Base-by-base conservation (phyloP, 2,113 vertebrate species). In the Scytalopus superciliaris region DNA sequence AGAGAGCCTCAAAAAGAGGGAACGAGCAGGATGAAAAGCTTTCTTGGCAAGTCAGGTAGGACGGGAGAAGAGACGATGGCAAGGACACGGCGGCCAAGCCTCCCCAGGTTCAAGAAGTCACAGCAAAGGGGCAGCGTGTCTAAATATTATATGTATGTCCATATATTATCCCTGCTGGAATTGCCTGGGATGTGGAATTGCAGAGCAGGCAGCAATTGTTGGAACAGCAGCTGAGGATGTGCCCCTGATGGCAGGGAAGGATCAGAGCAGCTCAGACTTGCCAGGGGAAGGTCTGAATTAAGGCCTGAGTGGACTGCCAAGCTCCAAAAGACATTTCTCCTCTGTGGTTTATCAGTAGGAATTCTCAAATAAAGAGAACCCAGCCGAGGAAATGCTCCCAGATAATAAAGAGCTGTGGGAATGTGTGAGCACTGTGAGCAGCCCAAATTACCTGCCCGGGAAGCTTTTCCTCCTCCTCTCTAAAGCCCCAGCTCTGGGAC, bases 81-180 rank as follows among this genome's bases (percentile, higher is more conserved):
- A 30, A 40, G 27, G 53, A 24, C 42, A 10, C 25, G 9, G 5
- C 19, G 19, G 25, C 24, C 44, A 81, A 16, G 16, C n/a, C 2
- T 0, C 17, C 37, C 6, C 53, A 6, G 49, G 28, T 53, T 22
- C 57, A 35, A 12, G 52, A 40, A 33, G 27, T 27, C 35, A 27
- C 1, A 5, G 28, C 6, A 8, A 1, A 35, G 45, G 7, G 63
- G n/a, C n/a, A n/a, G n/a, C n/a, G n/a, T n/a, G n/a, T n/a, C n/a
- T n/a, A n/a, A n/a, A n/a, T n/a, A n/a, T n/a, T n/a, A n/a, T n/a
- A n/a, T n/a, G n/a, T n/a, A n/a, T n/a, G n/a, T n/a, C n/a, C n/a
- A n/a, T n/a, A n/a, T n/a, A 3, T 35, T 15, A 27, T 37, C 22
- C 37, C 70, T 49, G 45, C 74, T 25, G 60, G 16, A 35, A 56